Percentiles rank a stretch among this genome's conserved stretches.
Evolutionary conservation across 2,113 vertebrate species (phyloP).

Genomic region (Planiliza haematocheilus): DNA sequence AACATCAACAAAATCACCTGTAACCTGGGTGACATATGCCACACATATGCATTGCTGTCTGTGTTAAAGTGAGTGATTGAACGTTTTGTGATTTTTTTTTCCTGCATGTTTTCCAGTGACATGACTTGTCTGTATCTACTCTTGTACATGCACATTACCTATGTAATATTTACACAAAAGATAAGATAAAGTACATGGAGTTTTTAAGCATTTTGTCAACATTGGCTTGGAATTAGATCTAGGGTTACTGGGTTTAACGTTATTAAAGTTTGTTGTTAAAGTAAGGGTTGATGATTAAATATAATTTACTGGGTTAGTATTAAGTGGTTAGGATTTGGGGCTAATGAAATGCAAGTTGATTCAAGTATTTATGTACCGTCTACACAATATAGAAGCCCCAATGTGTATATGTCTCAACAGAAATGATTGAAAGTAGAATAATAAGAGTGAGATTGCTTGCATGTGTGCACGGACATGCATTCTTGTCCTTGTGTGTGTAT

Average conservation of each 20-base stretch:
- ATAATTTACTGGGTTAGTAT: constrained; percentile 13
- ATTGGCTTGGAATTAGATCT: no score
- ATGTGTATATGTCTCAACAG: neutral
- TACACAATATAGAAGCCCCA: neutral
- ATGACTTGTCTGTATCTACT: neutral
- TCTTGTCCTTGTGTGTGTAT: constrained; percentile 18
- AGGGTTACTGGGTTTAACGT: constrained; percentile 11
- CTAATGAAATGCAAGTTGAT: constrained; percentile 19
- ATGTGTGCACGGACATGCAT: neutral
- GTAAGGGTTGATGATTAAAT: constrained; percentile 13
- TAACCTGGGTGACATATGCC: constrained; percentile 6
- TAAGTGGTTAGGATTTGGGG: constrained; percentile 5
- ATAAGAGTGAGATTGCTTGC: neutral
- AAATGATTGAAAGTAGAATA: neutral
- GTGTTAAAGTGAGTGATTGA: constrained; percentile 4
- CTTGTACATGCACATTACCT: neutral
- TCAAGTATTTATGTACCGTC: constrained; percentile 21
- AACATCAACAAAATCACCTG: neutral
- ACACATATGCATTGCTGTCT: neutral
- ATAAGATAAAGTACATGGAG: no score
- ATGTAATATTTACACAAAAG: no score
- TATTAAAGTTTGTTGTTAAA: neutral
- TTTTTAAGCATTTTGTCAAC: no score
- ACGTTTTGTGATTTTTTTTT: constrained; percentile 14
- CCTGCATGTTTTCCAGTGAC: constrained; percentile 11